Evolutionary conservation across 2,797 vertebrate genomes (phyloP), one percentile per base, ranked within the genome.

Genomic region (Psittacula echo): DNA sequence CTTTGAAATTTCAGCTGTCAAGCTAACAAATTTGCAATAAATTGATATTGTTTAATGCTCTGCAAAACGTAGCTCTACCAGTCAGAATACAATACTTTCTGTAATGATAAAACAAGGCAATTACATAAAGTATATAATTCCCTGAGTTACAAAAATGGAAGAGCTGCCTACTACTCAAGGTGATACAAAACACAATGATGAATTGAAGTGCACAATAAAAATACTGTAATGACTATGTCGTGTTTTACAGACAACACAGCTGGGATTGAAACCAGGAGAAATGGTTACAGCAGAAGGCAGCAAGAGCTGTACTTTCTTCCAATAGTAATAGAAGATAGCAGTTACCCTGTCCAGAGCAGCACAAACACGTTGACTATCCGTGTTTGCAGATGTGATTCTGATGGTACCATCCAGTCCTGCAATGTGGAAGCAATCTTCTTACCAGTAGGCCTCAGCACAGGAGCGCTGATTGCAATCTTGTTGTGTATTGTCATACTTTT

Each of bases 361-460:
- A 99, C 99, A 8, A 98, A 98, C 90, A 99, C 99, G 20, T 96
- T 99, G 97, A 99, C 99, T 70, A 99, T 99, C 92, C 98, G 98
- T 6, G 99, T 99, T 26, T 99, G 99, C 68, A 98, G 98, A 97
- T 99, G 99, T 78, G 98, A 99, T 71, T 97, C 98, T 24, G 98
- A 99, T 27, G 99, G 99, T 1, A 98, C 98, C 24, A 98, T 99
- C 95, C 96, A 99, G n/a, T 99, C 99, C 11, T 99, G 99, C 97
- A 99, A 98, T 0, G 99, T 99, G 4, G 99, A 99, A 97, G 99
- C 99, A 94, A 98, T 99, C 95, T 99, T 99, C 92, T 98, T 99
- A 53, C 99, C 99, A 11, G 99, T 99, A 34, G 99, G 99, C 67
- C 99, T 99, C 76, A 99, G 99, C 97, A 99, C 99, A 1, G 99